A percentile compares a stretch with the other conserved stretches of the same genome.
Conservation (phyloP, 2,113 vertebrate species). For the Acanthisitta chloris region DNA sequence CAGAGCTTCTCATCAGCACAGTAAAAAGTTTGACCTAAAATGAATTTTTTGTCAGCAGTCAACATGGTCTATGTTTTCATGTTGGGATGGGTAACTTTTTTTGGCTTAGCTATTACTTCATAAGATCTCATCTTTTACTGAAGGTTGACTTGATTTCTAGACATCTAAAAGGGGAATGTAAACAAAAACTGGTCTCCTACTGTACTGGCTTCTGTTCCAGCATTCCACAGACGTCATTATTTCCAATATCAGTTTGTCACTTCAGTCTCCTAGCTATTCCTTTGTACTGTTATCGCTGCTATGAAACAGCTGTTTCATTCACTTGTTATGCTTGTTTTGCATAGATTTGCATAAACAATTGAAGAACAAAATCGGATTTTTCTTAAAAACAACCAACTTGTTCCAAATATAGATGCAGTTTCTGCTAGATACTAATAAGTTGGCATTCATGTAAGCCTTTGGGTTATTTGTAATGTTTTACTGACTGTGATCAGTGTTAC, state of each 20-base stretch:
- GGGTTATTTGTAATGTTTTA: neutral
- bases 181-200: neutral
- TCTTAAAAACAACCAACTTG: neutral
- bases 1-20: neutral
- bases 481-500: neutral
- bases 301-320: conserved; percentile 38
- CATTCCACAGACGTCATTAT: neutral
- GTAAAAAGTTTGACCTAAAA: neutral
- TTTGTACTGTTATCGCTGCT: neutral
- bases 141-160: neutral
- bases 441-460: neutral
- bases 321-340: neutral
- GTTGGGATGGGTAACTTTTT: neutral
- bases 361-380: neutral
- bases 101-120: neutral
- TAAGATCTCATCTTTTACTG: neutral
- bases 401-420: neutral
- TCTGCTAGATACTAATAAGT: neutral
- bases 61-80: accelerated
- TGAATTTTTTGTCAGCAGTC: neutral
- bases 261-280: neutral
- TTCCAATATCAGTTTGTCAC: neutral
- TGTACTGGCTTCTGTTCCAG: neutral
- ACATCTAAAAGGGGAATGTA: neutral
- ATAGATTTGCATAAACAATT: conserved; percentile 39